Evolutionary conservation across 2,888 invertebrate species (phyloP).

Genomic region (Stenolophus ochropezus): DNA sequence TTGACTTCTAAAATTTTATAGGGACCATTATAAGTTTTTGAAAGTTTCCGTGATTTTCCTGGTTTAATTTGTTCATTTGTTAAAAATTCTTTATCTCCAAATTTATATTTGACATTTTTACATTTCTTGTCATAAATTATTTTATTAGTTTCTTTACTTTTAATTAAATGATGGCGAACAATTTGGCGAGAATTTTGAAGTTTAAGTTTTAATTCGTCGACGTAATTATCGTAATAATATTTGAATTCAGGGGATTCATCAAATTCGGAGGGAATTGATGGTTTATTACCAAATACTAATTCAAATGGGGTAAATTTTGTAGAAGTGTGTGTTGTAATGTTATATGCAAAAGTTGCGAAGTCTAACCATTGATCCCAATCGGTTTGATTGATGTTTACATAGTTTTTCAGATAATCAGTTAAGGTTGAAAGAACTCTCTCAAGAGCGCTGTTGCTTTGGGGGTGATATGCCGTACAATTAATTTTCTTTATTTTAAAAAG

Average conservation of each 20-base stretch:
- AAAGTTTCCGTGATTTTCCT: conserved; percentile 55
- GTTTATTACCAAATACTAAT: conserved; percentile 56
- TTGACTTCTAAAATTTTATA: conserved; percentile 60
- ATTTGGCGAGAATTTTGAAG: conserved; percentile 62
- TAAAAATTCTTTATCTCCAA: conserved; percentile 61
- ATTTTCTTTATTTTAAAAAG: neutral
- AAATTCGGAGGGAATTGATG: conserved; percentile 53
- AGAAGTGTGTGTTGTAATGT: conserved; percentile 58
- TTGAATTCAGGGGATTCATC: conserved; percentile 62
- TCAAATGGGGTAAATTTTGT: conserved; percentile 61
- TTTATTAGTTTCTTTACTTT: conserved; percentile 63
- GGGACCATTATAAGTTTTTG: conserved; percentile 60
- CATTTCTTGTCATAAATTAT: conserved; percentile 62
- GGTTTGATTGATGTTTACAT: conserved; percentile 60
- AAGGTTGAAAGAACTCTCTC: neutral
- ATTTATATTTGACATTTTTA: conserved; percentile 53
- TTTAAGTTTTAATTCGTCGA: conserved; percentile 60
- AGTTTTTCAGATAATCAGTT: conserved; percentile 63
- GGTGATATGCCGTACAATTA: neutral
- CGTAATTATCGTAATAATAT: conserved; percentile 64
- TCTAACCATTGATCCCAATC: conserved; percentile 64
- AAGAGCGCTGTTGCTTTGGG: neutral
- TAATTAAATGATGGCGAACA: conserved; percentile 62
- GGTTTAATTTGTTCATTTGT: conserved; percentile 46
- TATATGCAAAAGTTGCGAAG: conserved; percentile 61